Conservation (phyloP, 2,888 invertebrate genomes). For the Drosophila neotestacea region DNA sequence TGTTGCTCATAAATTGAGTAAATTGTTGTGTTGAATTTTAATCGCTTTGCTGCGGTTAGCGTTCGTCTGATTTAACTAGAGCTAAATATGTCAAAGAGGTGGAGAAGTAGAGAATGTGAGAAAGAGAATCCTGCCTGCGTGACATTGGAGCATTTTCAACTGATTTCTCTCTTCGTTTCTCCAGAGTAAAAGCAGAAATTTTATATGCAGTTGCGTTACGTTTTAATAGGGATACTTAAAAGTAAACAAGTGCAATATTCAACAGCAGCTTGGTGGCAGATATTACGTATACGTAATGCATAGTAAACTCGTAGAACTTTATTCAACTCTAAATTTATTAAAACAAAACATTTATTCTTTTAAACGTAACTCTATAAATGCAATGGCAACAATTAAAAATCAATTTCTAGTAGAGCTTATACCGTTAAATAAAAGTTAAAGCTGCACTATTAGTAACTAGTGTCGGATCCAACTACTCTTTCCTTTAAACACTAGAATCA, state of each 20-base stretch:
- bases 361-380: background rate
- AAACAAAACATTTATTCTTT: background rate
- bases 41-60: constrained; percentile 60
- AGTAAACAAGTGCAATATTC: constrained; percentile 31
- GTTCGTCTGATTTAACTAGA: constrained; percentile 36
- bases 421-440: too few species aligned
- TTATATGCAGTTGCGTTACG: constrained; percentile 23
- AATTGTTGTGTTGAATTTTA: constrained; percentile 74
- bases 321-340: background rate
- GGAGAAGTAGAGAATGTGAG: background rate
- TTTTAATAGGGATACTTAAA: constrained; percentile 32
- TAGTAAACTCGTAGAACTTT: too few species aligned
- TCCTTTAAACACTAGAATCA: too few species aligned
- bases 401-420: too few species aligned
- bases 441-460: too few species aligned
- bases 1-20: constrained; percentile 72
- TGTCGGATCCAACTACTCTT: too few species aligned
- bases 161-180: constrained; percentile 26
- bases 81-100: background rate
- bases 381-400: too few species aligned
- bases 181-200: constrained; percentile 5
- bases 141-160: constrained; percentile 23
- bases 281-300: background rate
- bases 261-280: background rate
- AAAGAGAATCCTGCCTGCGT: background rate